A percentile compares a stretch with the other conserved stretches of the same genome.
Conservation (phyloP, 1,140 invertebrate genomes). For the Luehdorfia chinensis region DNA sequence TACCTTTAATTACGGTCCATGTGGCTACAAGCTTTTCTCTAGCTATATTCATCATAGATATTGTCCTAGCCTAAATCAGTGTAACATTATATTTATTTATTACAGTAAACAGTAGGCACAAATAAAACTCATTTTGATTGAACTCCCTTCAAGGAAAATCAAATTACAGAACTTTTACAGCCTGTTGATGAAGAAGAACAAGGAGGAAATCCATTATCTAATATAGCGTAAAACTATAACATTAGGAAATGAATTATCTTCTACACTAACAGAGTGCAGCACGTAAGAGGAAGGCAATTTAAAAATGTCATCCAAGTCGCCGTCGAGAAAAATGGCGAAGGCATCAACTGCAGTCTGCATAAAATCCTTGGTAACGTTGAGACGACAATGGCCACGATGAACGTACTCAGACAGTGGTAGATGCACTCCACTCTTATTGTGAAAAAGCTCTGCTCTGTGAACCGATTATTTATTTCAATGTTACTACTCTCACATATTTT, state of each 20-base stretch:
- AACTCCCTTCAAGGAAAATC: too few relatives aligned
- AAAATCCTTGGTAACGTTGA: constrained; percentile 48
- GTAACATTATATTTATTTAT: too few relatives aligned
- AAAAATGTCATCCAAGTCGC: constrained; percentile 38
- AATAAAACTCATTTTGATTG: too few relatives aligned
- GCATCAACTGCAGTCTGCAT: constrained; percentile 67
- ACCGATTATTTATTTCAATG: too few relatives aligned
- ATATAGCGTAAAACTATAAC: too few relatives aligned
- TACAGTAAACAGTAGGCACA: too few relatives aligned
- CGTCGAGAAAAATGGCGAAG: constrained; percentile 51
- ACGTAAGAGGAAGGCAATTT: constrained; percentile 47
- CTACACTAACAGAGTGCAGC: constrained; percentile 53
- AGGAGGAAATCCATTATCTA: too few relatives aligned
- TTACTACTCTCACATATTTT: too few relatives aligned
- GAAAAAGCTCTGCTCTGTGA: constrained; percentile 42
- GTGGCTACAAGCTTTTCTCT: constrained; percentile 51
- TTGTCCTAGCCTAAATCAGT: constrained; percentile 59
- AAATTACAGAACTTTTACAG: too few relatives aligned
- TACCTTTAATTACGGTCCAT: constrained; percentile 48
- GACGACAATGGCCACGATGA: constrained; percentile 36
- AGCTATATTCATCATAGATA: constrained; percentile 63
- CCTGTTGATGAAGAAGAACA: too few relatives aligned
- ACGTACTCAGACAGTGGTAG: constrained; percentile 36
- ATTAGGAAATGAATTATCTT: too few relatives aligned
- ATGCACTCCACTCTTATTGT: constrained; percentile 42